A percentile compares a stretch with the other conserved stretches of the same genome.
phyloP scores from a whole-genome alignment of 2,888 invertebrate species.

The Bembecia ichneumoniformis region DNA sequence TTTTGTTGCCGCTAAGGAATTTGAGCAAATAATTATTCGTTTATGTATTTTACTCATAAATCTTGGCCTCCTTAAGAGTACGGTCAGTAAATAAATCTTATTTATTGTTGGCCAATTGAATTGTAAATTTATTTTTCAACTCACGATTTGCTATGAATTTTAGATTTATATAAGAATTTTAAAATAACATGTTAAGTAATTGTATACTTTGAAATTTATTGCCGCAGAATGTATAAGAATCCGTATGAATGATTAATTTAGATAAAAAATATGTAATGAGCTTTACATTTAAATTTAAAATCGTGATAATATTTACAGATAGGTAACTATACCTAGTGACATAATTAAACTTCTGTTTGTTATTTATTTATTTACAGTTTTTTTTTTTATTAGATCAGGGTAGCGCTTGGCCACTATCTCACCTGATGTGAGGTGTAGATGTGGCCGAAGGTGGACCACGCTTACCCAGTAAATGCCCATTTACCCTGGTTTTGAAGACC shows the following conservation, averaged over 20 bases:
- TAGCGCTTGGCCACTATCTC: too few relatives aligned
- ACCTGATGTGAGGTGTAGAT: too few relatives aligned
- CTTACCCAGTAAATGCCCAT: too few relatives aligned
- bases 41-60: constrained; percentile 22
- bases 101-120: background rate
- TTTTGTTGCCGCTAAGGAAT: constrained; percentile 20
- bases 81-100: background rate
- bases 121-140: background rate
- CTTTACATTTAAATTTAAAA: too few relatives aligned
- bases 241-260: background rate
- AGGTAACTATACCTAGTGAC: too few relatives aligned
- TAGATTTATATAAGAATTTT: background rate
- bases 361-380: too few relatives aligned
- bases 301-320: too few relatives aligned
- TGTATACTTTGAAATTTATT: background rate
- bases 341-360: too few relatives aligned
- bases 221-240: background rate
- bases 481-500: too few relatives aligned
- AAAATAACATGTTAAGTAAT: background rate
- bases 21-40: constrained; percentile 23
- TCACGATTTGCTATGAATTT: background rate
- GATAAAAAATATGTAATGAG: background rate
- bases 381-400: too few relatives aligned
- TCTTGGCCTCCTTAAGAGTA: constrained; percentile 22
- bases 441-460: too few relatives aligned